These are phyloP conservation scores for Mustelus asterias DNA, from an alignment of 2,113 vertebrate genomes.

Conservation along the genomic window DNA sequence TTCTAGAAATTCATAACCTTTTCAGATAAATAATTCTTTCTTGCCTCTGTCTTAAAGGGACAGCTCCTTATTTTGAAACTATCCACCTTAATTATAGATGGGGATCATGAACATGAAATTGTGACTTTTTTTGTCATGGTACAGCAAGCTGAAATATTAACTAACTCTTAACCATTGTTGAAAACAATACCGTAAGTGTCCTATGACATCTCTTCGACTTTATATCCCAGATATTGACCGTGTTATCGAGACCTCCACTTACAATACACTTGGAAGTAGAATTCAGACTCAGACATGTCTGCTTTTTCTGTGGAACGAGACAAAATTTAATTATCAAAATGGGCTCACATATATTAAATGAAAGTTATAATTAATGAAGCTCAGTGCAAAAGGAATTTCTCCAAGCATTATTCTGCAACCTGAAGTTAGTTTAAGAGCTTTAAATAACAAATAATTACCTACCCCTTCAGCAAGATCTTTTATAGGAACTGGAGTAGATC, in stretches of 20 bases:
- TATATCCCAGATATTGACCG: slow-evolving; percentile 93
- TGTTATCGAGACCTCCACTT: slow-evolving; percentile 82
- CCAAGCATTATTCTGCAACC: neutral
- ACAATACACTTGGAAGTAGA: slow-evolving; percentile 73
- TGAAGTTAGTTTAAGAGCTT: neutral
- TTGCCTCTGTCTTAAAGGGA: neutral
- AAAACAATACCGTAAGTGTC: slow-evolving; percentile 69
- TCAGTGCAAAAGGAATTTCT: neutral
- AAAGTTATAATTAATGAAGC: neutral
- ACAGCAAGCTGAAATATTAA: neutral
- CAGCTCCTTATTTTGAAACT: too few species aligned
- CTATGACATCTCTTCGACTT: slow-evolving; percentile 81
- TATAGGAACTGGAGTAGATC: slow-evolving; percentile 70
- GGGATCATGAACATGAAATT: neutral
- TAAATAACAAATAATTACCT: slow-evolving; percentile 50
- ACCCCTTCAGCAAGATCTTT: slow-evolving; percentile 88
- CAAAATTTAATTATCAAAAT: slow-evolving; percentile 34
- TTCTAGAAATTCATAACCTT: neutral
- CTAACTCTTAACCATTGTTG: neutral
- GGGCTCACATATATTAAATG: neutral
- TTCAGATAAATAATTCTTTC: neutral
- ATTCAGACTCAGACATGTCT: slow-evolving; percentile 80
- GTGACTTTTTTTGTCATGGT: neutral
- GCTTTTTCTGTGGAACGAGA: slow-evolving; percentile 70
- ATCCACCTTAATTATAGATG: neutral